These are phyloP conservation scores for Chaetops frenatus DNA, from an alignment of 2,113 vertebrate genomes.

Conservation along the genomic window DNA sequence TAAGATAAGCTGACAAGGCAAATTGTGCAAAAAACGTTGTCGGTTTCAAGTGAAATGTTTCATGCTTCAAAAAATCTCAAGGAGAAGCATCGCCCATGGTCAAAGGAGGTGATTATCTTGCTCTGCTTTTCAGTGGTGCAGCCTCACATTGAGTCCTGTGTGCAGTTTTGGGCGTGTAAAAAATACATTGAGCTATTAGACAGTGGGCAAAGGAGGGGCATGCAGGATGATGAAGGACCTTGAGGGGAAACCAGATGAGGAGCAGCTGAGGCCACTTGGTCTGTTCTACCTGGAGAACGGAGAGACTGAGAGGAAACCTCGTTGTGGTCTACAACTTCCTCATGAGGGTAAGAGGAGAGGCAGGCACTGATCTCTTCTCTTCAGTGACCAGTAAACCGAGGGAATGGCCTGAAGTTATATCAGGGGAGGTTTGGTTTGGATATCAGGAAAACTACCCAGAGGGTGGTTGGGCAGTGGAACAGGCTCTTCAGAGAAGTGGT, in stretches of 20 bases:
- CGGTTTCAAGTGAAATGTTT: background rate
- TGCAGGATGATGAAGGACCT: background rate
- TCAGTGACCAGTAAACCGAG: accelerated
- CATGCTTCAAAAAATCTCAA: background rate
- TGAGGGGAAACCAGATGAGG: accelerated
- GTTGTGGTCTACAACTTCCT: background rate
- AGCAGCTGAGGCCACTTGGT: background rate
- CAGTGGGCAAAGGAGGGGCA: background rate
- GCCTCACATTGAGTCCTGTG: background rate
- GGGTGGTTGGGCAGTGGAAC: background rate
- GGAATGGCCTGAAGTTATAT: background rate
- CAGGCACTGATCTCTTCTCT: background rate
- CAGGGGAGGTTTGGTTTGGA: background rate
- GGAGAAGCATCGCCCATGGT: accelerated
- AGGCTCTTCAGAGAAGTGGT: background rate
- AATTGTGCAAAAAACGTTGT: background rate
- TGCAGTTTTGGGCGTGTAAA: background rate
- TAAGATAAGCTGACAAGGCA: background rate
- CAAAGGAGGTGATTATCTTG: background rate
- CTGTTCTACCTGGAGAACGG: background rate
- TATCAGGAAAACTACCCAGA: background rate
- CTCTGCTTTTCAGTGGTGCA: background rate
- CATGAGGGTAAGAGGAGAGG: background rate
- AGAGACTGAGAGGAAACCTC: background rate
- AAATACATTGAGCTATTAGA: background rate